Conservation (phyloP, 2,113 vertebrate genomes). For the rat (Rattus norvegicus) region GRCr8 NC_086020.1:166531001-166531500, state of each 20-base stretch:
- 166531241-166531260: not conserved
- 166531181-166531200: not conserved
- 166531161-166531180: too few relatives aligned
- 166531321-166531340: not conserved
- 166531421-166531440: not conserved
- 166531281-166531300: not conserved
- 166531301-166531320: not conserved
- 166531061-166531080: not conserved
- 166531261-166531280: not conserved
- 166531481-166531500: too few relatives aligned
- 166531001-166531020: not conserved
- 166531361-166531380: not conserved
- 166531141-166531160: not conserved
- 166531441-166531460: too few relatives aligned
- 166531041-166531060: not conserved
- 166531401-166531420: not conserved
- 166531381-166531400: not conserved
- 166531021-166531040: too few relatives aligned
- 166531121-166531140: too few relatives aligned
- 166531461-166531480: too few relatives aligned
- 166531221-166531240: slow-evolving; percentile 6
- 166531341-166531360: not conserved
- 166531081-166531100: not conserved
- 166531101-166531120: too few relatives aligned
- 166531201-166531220: not conserved